Percentiles rank a stretch among this genome's conserved stretches.
phyloP scores from a whole-genome alignment of 2,797 vertebrate species.

The Microctenopoma steveboyesi region DNA sequence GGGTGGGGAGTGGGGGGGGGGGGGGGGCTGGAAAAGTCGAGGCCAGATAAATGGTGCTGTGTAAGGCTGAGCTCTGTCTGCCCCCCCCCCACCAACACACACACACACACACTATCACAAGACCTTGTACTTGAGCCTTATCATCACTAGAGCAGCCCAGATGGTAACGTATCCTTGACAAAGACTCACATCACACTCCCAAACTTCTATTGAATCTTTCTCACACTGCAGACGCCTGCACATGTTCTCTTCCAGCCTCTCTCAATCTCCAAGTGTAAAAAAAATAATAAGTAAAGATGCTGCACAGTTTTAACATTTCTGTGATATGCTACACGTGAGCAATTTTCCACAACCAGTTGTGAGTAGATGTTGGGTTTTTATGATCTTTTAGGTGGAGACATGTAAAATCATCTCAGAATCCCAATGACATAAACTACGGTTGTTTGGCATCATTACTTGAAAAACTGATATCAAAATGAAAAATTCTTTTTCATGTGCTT shows the following conservation, averaged over 20 bases:
- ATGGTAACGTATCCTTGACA: conserved; percentile 85
- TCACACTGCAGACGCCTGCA: conserved; percentile 58
- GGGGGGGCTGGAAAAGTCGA: conserved; percentile 69
- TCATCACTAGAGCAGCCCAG: conserved; percentile 79
- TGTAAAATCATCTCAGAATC: conserved; percentile 22
- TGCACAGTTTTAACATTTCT: conserved; percentile 29
- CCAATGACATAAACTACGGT: conserved; percentile 28
- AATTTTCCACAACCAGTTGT: conserved; percentile 24
- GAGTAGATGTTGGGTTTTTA: conserved; percentile 30
- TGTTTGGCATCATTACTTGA: no score
- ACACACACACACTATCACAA: conserved; percentile 69
- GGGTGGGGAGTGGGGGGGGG: conserved; percentile 42
- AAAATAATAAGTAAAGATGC: conserved; percentile 17
- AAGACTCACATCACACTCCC: conserved; percentile 69
- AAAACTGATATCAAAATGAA: background rate
- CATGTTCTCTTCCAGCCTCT: conserved; percentile 9
- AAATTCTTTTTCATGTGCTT: background rate
- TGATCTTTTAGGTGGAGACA: conserved; percentile 20
- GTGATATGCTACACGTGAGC: background rate
- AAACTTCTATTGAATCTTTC: conserved; percentile 66
- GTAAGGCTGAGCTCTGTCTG: conserved; percentile 68
- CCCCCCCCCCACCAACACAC: conserved; percentile 17
- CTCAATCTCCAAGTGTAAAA: background rate
- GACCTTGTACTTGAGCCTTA: conserved; percentile 87
- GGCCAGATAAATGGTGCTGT: conserved; percentile 76